Evolutionary conservation across 64 coral and sea anemone species (phyloP).

Genomic region (Stichodactyla mertensii): DNA sequence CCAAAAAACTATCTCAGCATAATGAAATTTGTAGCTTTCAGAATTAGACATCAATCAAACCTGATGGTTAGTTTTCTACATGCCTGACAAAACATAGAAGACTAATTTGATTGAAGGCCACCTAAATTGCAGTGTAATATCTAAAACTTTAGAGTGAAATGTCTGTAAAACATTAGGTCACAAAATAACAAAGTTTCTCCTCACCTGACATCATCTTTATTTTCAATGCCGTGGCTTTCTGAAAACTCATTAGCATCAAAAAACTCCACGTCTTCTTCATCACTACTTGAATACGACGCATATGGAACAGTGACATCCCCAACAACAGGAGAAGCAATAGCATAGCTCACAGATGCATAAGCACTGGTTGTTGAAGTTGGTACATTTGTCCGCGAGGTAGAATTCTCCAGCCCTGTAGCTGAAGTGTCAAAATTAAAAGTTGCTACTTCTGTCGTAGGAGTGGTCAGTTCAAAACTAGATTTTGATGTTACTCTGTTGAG

Average conservation of each 20-base stretch:
- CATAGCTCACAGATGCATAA: slow-evolving; percentile 35
- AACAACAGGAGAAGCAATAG: slow-evolving; percentile 37
- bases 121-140: too few species aligned
- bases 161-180: too few species aligned
- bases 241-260: slow-evolving; percentile 94
- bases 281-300: slow-evolving; percentile 96
- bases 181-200: too few species aligned
- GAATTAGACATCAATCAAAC: too few species aligned
- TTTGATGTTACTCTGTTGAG: slow-evolving; percentile 22
- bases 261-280: slow-evolving; percentile 93
- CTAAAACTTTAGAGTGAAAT: too few species aligned
- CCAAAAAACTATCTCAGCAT: too few species aligned
- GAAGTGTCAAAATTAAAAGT: slow-evolving; percentile 11
- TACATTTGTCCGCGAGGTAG: background rate
- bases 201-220: background rate
- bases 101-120: too few species aligned
- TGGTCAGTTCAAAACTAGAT: slow-evolving; percentile 43
- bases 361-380: background rate
- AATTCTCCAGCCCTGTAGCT: background rate
- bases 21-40: too few species aligned
- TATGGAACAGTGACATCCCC: slow-evolving; percentile 48
- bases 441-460: slow-evolving; percentile 11
- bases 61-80: too few species aligned
- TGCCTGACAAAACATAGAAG: too few species aligned
- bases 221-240: slow-evolving; percentile 9